Evolutionary conservation across 2,888 invertebrate genomes (phyloP).

Genomic region (Synergus laeviventris): DNA sequence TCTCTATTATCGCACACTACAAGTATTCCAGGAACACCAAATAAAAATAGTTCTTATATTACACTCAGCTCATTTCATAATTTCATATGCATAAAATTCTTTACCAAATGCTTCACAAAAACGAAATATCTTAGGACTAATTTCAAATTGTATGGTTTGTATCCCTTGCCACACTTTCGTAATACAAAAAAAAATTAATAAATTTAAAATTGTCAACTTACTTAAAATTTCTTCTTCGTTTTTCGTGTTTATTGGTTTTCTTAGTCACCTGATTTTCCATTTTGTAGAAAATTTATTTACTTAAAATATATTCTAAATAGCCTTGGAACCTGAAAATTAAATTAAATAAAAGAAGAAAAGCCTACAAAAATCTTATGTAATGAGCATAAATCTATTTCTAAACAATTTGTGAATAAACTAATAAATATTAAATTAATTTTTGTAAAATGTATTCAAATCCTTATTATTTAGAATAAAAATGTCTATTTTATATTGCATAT

Average conservation of each 20-base stretch:
- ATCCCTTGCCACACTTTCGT: not conserved
- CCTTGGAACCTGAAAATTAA: not conserved
- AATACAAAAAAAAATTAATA: not conserved
- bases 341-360: not conserved
- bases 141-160: not conserved
- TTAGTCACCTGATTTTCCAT: not conserved
- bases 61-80: not conserved
- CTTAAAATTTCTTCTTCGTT: not conserved
- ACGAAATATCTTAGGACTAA: not conserved
- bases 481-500: no score
- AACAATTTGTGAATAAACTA: not conserved
- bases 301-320: not conserved
- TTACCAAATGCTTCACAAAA: not conserved
- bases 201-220: slow-evolving; percentile 8
- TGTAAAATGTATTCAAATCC: no score
- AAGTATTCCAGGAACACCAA: not conserved
- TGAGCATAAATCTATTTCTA: not conserved
- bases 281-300: not conserved
- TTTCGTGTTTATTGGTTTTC: not conserved
- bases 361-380: not conserved
- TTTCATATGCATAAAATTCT: not conserved
- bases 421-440: no score
- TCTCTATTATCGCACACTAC: not conserved
- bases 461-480: no score
- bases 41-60: not conserved